Conservation (phyloP, 2,113 vertebrate species). For the Myiozetetes cayanensis region DNA sequence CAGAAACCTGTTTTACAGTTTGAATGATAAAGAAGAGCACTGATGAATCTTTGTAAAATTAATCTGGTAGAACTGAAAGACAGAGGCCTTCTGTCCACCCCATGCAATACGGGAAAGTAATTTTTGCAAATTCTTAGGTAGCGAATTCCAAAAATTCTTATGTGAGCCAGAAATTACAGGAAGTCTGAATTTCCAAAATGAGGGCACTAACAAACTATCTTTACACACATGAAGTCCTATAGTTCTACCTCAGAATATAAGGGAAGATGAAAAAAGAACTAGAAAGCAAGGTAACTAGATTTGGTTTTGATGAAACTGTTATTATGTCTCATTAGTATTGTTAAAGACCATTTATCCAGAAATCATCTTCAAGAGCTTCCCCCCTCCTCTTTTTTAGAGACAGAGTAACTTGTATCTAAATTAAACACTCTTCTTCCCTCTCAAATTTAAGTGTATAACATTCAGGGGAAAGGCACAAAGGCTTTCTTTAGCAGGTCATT, state of each 20-base stretch:
- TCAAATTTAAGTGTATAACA: not conserved
- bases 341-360: not conserved
- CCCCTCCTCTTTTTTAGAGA: not conserved
- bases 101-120: not conserved
- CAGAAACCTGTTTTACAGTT: not conserved
- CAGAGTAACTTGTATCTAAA: not conserved
- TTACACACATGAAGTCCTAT: not conserved
- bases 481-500: not conserved
- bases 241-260: not conserved
- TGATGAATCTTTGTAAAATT: not conserved
- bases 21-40: not conserved
- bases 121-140: not conserved
- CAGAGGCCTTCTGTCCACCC: not conserved
- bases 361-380: not conserved
- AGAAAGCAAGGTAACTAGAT: not conserved
- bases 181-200: not conserved
- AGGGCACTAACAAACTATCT: not conserved
- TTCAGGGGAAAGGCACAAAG: not conserved
- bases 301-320: slow-evolving; percentile 18
- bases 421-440: not conserved
- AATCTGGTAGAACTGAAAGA: not conserved
- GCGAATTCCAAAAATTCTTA: not conserved
- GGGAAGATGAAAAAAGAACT: not conserved
- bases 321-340: not conserved
- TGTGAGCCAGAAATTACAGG: not conserved